Evolutionary conservation across 2,888 invertebrate species (phyloP), one percentile per base, ranked within the genome.

Genomic region (Cephus runcator): DNA sequence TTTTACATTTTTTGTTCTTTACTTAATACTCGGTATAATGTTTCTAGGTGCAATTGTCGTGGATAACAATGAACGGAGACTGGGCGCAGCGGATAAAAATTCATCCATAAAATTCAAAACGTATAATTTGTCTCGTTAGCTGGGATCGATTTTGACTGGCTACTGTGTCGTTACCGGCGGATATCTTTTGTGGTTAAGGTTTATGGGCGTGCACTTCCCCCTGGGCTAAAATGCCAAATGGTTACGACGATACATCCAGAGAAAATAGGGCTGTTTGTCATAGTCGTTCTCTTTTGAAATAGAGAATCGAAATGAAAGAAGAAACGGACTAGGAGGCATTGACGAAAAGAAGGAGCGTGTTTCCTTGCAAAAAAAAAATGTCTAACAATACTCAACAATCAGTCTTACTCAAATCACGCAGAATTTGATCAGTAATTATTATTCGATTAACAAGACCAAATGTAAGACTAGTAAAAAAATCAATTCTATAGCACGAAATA

Each of bases 141-240:
- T 76, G 79, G 79, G 77, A 89, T 90, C 89, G 90, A 90, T 90
- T 90, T 88, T 90, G 87, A 88, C 85, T 88, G 87, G 88, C 89
- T 88, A 89, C 89, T 86, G 90, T 90, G 88, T 90, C 86, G 90
- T 90, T 89, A 90, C 87, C 88, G 86, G 89, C 90, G 89, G 90
- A 90, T 90, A 90, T 90, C 90, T 90, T 90, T 90, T 90, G 90
- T 90, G 89, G 87, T 85, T 34, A 33, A 86, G 87, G 86, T 85
- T 85, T 88, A 89, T 90, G 90, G 90, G 90, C 90, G 90, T 88
- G 85, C 85, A 88, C 88, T 88, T 88, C 87, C 87, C 31, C 36
- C 81, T 81, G 87, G 89, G 89, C 88, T 87, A 87, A 88, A 90
- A 88, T 87, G 87, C 90, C 90, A 91, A 90, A 89, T 89, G 89